These are phyloP conservation scores for Heteromurus nitidus DNA, from an alignment of 2,888 invertebrate species.

Conservation along the genomic window DNA sequence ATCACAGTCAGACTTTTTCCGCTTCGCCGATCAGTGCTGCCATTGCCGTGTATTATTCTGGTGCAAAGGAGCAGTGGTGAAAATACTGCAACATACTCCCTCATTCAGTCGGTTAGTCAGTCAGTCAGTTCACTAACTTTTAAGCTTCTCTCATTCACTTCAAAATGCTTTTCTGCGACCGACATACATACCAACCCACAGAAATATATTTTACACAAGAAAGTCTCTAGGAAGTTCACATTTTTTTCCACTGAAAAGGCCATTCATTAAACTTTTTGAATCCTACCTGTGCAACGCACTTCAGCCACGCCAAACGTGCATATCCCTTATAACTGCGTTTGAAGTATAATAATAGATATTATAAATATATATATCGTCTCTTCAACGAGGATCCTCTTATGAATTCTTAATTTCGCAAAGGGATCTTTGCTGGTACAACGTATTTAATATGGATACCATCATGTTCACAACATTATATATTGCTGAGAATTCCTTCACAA, in stretches of 20 bases:
- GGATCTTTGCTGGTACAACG: too few species aligned
- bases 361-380: not conserved
- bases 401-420: too few species aligned
- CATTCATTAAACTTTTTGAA: slow-evolving; percentile 4
- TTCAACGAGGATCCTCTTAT: too few species aligned
- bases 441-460: too few species aligned
- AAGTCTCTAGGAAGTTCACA: slow-evolving; percentile 34
- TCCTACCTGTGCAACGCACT: slow-evolving; percentile 1
- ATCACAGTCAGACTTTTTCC: too few species aligned
- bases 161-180: slow-evolving; percentile 28
- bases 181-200: slow-evolving; percentile 59
- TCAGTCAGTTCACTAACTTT: slow-evolving; percentile 16
- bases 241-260: slow-evolving; percentile 2
- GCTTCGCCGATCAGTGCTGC: slow-evolving; percentile 50
- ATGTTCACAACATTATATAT: too few species aligned
- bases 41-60: slow-evolving; percentile 33
- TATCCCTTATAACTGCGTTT: not conserved
- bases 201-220: slow-evolving; percentile 20
- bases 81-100: slow-evolving; percentile 54
- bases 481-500: too few species aligned
- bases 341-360: not conserved
- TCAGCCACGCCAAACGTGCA: not conserved
- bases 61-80: slow-evolving; percentile 12
- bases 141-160: not conserved
- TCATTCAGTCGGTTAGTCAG: too few species aligned